phyloP scores from a whole-genome alignment of 2,797 vertebrate species.

The Anableps anableps region DNA sequence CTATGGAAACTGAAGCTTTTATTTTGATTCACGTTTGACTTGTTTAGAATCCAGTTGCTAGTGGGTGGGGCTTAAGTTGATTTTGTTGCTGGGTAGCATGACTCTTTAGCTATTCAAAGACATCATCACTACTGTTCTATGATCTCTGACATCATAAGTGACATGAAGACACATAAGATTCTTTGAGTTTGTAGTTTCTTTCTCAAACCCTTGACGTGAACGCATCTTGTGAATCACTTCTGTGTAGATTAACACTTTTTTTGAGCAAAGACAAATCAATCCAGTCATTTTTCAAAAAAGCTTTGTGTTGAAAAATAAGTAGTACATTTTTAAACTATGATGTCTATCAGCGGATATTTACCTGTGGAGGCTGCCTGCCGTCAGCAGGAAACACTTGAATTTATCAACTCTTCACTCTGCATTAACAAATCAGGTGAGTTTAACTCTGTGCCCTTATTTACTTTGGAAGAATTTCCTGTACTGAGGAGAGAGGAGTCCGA shows the following conservation, averaged over 20 bases:
- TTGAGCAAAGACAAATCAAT: neutral
- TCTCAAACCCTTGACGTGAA: neutral
- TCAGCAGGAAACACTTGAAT: neutral
- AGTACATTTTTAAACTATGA: neutral
- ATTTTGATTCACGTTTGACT: neutral
- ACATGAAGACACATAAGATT: neutral
- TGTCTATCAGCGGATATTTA: neutral
- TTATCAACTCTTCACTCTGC: neutral
- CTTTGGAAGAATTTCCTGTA: neutral
- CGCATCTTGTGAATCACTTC: neutral
- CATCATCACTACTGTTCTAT: neutral
- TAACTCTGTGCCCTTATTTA: neutral
- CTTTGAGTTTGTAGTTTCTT: neutral
- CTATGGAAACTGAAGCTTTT: neutral
- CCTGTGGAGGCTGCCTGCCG: neutral
- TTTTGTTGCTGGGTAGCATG: neutral
- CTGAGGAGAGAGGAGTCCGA: neutral
- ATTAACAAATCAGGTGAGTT: neutral
- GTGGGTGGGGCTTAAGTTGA: neutral
- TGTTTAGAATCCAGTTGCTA: neutral
- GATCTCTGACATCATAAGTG: neutral
- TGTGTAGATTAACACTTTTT: neutral
- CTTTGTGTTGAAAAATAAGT: neutral
- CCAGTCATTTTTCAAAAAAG: neutral
- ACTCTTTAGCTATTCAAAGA: neutral